These are phyloP conservation scores for Semaprochilodus insignis DNA, from an alignment of 2,797 vertebrate species.

Conservation along the genomic window DNA sequence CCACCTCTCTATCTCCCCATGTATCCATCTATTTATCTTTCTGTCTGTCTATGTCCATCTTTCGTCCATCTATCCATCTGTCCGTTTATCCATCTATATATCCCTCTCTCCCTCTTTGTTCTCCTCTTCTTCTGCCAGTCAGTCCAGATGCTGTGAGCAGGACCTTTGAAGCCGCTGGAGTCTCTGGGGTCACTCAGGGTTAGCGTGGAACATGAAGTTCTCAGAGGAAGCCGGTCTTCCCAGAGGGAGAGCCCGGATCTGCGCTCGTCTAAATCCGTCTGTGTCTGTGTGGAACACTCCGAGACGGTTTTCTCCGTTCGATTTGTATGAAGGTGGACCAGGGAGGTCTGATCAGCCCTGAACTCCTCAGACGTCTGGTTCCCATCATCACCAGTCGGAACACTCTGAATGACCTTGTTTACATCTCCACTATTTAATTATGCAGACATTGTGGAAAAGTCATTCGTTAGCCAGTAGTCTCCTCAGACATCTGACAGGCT, in stretches of 20 bases:
- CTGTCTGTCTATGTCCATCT: not conserved
- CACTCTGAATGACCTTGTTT: too few relatives aligned
- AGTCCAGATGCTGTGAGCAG: not conserved
- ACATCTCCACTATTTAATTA: too few relatives aligned
- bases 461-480: not conserved
- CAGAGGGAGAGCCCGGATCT: not conserved
- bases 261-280: too few relatives aligned
- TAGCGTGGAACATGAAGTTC: not conserved
- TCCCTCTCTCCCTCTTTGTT: not conserved
- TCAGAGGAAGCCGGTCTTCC: not conserved
- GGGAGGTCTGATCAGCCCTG: too few relatives aligned
- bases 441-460: not conserved
- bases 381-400: too few relatives aligned
- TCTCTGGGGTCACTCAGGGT: not conserved
- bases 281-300: too few relatives aligned
- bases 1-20: too few relatives aligned
- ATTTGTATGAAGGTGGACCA: too few relatives aligned
- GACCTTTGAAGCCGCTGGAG: not conserved
- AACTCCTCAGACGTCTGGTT: too few relatives aligned
- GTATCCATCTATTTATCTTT: too few relatives aligned
- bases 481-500: not conserved
- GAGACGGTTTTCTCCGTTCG: too few relatives aligned
- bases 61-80: not conserved
- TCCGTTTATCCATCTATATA: too few relatives aligned
- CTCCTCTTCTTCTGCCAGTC: not conserved